phyloP scores from a whole-genome alignment of 2,113 vertebrate genomes.

The Myodes glareolus region DNA sequence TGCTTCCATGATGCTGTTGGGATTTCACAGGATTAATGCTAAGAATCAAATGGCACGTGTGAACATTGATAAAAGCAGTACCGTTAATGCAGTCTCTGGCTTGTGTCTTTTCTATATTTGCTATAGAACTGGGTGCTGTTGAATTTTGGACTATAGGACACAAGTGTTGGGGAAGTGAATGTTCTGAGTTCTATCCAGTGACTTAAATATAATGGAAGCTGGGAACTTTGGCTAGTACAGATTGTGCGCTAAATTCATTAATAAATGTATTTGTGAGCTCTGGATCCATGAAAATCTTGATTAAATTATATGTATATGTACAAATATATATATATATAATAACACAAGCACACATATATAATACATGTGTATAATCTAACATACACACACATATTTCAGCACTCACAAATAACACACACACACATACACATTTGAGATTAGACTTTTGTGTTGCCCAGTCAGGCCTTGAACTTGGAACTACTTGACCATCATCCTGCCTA shows the following conservation, averaged over 20 bases:
- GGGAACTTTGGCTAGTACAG: background rate
- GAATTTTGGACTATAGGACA: background rate
- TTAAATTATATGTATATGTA: background rate
- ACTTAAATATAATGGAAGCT: conserved; percentile 5
- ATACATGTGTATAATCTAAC: background rate
- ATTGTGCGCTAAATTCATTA: background rate
- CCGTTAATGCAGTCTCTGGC: background rate
- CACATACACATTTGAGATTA: background rate
- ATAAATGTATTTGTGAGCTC: background rate
- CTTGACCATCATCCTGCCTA: background rate
- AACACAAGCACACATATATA: background rate
- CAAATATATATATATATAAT: background rate
- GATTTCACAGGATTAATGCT: background rate
- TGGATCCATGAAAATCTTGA: background rate
- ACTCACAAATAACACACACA: background rate
- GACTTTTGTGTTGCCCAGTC: background rate
- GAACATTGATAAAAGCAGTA: background rate
- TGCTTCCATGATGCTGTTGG: background rate
- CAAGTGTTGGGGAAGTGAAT: background rate
- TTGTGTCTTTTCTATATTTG: background rate
- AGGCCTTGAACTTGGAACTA: background rate
- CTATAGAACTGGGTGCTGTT: background rate
- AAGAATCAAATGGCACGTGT: background rate
- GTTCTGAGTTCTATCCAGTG: background rate
- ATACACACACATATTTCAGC: background rate